Evolutionary conservation across 1,140 invertebrate genomes (phyloP).

Genomic region (Prorops nasuta): DNA sequence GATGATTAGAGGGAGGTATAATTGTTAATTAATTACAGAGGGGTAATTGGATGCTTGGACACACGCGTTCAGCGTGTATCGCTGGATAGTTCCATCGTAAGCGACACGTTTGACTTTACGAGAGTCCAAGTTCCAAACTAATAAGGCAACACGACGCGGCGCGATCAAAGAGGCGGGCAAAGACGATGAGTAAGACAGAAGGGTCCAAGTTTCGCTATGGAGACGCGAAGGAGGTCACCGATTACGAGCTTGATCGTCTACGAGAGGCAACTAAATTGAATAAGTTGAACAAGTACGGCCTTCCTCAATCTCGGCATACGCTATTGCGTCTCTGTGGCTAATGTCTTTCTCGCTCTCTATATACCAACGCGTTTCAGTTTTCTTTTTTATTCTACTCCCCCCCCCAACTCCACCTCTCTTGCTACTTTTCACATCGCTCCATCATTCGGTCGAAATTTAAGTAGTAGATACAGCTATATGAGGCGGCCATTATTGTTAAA

Average conservation of each 20-base stretch:
- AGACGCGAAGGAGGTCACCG: not conserved
- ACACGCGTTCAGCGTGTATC: not conserved
- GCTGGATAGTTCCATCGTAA: not conserved
- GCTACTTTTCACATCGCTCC: too few relatives aligned
- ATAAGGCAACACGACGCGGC: not conserved
- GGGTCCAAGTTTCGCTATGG: slow-evolving; percentile 1
- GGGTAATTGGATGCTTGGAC: too few relatives aligned
- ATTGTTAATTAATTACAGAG: too few relatives aligned
- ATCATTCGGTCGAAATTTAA: too few relatives aligned
- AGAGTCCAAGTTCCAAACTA: not conserved
- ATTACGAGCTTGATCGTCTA: slow-evolving; percentile 1
- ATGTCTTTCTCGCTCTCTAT: slow-evolving; percentile 13
- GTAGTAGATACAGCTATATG: too few relatives aligned
- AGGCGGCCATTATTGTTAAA: too few relatives aligned
- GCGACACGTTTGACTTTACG: not conserved
- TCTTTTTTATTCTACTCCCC: too few relatives aligned
- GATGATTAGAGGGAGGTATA: too few relatives aligned
- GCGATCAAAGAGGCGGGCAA: slow-evolving; percentile 10
- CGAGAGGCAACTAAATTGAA: not conserved
- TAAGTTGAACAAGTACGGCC: not conserved
- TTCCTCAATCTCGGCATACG: slow-evolving; percentile 31
- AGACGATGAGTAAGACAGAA: slow-evolving; percentile 13
- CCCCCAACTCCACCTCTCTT: too few relatives aligned
- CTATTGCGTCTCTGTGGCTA: slow-evolving; percentile 30
- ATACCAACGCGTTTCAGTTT: not conserved